phyloP scores from a whole-genome alignment of 2,113 vertebrate genomes.

The Crotalus horridus region DNA sequence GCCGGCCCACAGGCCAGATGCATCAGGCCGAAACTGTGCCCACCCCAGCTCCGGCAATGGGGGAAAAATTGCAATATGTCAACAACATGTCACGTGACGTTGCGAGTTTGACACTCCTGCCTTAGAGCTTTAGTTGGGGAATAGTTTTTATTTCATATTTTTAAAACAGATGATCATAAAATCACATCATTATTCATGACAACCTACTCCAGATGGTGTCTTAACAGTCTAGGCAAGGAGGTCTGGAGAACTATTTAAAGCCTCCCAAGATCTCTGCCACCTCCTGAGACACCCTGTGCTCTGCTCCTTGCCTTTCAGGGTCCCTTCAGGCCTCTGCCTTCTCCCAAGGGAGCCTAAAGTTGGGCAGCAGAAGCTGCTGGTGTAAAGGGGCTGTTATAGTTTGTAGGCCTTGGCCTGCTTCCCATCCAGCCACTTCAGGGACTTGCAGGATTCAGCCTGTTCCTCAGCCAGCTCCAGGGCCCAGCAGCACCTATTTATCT shows the following conservation, averaged over 20 bases:
- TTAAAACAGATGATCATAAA: not conserved
- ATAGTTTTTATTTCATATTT: not conserved
- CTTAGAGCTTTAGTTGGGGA: not conserved
- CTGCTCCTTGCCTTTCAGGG: not conserved
- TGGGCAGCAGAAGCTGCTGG: not conserved
- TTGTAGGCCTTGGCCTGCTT: not conserved
- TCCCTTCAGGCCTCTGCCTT: not conserved
- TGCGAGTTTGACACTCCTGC: too few species aligned
- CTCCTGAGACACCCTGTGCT: not conserved
- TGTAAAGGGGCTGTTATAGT: not conserved
- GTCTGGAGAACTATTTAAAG: not conserved
- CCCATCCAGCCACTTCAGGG: not conserved
- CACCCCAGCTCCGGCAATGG: too few species aligned
- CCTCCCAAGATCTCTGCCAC: not conserved
- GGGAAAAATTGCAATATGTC: too few species aligned
- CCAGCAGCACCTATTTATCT: too few species aligned
- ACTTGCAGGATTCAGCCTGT: too few species aligned
- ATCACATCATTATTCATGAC: not conserved
- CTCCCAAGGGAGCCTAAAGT: not conserved
- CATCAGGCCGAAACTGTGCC: too few species aligned
- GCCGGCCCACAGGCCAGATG: too few species aligned
- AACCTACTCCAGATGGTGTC: not conserved
- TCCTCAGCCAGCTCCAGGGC: too few species aligned
- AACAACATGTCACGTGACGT: too few species aligned
- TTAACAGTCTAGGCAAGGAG: not conserved